Evolutionary conservation across 2,888 invertebrate species (phyloP), one percentile per base, ranked within the genome.

Genomic region (Ennomos quercinarius): DNA sequence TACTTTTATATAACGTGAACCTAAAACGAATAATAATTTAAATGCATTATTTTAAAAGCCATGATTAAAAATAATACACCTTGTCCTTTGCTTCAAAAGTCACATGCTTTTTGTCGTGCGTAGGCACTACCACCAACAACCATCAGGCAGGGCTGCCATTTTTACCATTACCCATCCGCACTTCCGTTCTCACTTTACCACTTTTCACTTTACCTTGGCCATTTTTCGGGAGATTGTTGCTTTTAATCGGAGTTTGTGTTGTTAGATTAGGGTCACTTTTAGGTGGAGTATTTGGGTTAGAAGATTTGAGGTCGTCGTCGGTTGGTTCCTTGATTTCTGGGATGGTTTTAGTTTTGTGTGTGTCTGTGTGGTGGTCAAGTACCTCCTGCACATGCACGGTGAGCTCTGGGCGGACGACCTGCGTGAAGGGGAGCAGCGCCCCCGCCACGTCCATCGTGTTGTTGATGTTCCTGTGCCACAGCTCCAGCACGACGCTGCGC

Each of bases 391-490:
- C 91, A 72, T 90, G 91, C 44, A 90, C 80, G 43, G 90, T 86
- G 57, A 92, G 89, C 64, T 91, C 91, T 1, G 91, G 88, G 27
- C 91, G 80, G 38, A 89, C 91, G 11, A 89, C 85, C 13, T 91
- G 90, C 0, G 91, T 90, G 81, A 92, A 91, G 44, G 91, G 90
- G 35, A 92, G 80, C 27, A 93, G 78, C 1, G 91, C 91, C 42
- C 91, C 91, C 51, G 93, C 93, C 12, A 91, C 92, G 80, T 93
- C 93, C 91, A 93, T 91, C 37, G 93, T 93, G 78, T 93, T 92
- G 80, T 93, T 93, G 72, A 93, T 91, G 81, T 93, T 93, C 50
- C 92, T 81, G 87, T 93, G 93, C 93, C 93, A 93, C 63, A 93
- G 79, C 79, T 93, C 93, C 40, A 93, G 92, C 91, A 93, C 93